These are phyloP conservation scores for Nothoprocta pentlandii DNA, from an alignment of 2,113 vertebrate genomes.

Conservation along the genomic window DNA sequence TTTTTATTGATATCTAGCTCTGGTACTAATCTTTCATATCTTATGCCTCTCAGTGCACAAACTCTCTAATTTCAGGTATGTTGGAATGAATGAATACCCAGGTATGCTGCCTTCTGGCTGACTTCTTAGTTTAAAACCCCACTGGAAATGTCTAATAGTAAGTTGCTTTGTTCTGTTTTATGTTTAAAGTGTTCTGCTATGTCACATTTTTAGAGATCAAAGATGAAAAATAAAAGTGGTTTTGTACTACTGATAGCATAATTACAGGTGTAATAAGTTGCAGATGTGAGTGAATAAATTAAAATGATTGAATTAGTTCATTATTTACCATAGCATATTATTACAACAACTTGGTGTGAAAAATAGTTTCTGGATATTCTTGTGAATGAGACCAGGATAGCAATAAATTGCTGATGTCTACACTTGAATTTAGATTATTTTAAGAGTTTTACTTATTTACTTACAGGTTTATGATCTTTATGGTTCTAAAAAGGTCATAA, in stretches of 20 bases:
- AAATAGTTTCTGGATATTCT: background rate
- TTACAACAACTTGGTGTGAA: background rate
- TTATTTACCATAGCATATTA: background rate
- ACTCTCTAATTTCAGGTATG: background rate
- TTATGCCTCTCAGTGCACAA: background rate
- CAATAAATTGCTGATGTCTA: background rate
- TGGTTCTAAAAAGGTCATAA: background rate
- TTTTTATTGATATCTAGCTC: background rate
- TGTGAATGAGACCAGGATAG: background rate
- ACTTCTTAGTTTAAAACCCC: background rate
- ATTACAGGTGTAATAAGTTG: background rate
- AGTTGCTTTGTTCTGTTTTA: background rate
- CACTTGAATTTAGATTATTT: background rate
- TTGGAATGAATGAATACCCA: background rate
- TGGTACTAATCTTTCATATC: background rate
- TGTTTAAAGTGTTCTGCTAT: background rate
- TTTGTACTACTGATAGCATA: background rate
- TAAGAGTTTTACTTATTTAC: background rate
- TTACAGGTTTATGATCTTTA: background rate
- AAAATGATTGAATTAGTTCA: background rate
- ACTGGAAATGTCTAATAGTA: background rate
- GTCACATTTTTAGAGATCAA: background rate
- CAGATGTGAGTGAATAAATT: background rate
- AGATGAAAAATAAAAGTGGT: background rate
- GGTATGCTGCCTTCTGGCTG: background rate